Conservation (phyloP, 2,113 vertebrate genomes). For the Periophthalmodon schlosseri region DNA sequence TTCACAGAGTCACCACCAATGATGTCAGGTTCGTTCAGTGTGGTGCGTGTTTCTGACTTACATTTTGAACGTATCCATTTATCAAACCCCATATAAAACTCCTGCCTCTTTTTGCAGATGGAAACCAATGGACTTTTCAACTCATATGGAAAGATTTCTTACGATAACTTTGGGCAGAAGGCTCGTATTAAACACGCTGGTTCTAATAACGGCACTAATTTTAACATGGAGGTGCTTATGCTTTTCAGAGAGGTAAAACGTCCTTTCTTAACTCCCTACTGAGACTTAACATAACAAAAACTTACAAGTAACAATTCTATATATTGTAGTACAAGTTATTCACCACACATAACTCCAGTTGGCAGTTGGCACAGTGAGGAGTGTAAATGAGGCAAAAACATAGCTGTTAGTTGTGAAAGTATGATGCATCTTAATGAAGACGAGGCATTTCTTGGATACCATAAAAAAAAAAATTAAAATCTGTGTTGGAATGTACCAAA, state of each 20-base stretch:
- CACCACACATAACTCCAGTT: no score
- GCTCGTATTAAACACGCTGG: neutral
- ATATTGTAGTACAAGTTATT: no score
- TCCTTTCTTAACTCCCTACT: neutral
- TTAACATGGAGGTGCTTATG: neutral
- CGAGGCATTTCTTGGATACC: no score
- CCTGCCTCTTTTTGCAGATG: neutral
- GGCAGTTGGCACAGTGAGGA: no score
- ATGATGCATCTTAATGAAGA: no score
- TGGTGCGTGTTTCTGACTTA: neutral
- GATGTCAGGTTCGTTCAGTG: neutral
- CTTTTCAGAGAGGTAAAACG: neutral
- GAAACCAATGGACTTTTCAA: neutral
- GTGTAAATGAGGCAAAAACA: no score
- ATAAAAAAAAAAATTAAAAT: no score
- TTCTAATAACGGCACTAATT: neutral
- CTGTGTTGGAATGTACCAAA: no score
- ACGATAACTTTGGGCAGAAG: constrained; percentile 6
- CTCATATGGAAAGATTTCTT: neutral
- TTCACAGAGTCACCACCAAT: neutral
- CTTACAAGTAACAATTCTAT: no score
- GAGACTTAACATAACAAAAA: no score
- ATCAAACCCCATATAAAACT: neutral
- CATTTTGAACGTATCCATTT: neutral
- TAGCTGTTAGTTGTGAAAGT: no score